Base-by-base conservation (phyloP, 1,140 invertebrate genomes). In the Vanessa atalanta region DNA sequence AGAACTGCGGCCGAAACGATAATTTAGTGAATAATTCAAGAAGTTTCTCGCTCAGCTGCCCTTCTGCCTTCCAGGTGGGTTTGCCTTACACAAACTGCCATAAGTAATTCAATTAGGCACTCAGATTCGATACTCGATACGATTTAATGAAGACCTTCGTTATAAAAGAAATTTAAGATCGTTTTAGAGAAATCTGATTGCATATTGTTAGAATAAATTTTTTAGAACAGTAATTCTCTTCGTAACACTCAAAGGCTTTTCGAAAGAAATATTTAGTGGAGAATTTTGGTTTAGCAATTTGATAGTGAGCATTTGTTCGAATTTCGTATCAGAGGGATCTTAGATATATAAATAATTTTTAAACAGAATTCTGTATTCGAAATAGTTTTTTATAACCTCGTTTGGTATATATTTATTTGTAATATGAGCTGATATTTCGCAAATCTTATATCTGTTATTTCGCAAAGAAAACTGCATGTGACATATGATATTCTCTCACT, bases 11-110 rank as follows among this genome's bases (percentile, higher is more conserved):
- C 53, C 68, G 68, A 47, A 43, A 75, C 64, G 69, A 75, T 75
- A 75, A 75, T 68, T 66, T 71, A 20, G 68, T 75, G 61, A 75
- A 75, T 75, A 71, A 75, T 75, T 75, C 69, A 75, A 71, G 63
- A 75, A 75, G 68, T 75, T 75, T 71, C 72, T 37, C 55, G 65
- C 69, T 71, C 47, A 70, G 67, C 55, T 55, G 68, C 51, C 55
- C 64, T 66, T 60, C 69, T 61, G 37, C 64, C 74, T 71, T 71
- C 55, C 65, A 71, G 69, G 69, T 71, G 61, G 74, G 48, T 71
- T 66, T 72, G 71, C 63, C 26, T 47, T 75, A 70, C 60, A 65
- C 73, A 53, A 70, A 70, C 61, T 47, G 72, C n/a, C 51, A 63
- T 73, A 72, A 73, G 72, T 71, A 75, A 75, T 75, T 75, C 51